Evolutionary conservation across 2,113 vertebrate genomes (phyloP), one percentile per base, ranked within the genome.

Genomic region (Pica pica): DNA sequence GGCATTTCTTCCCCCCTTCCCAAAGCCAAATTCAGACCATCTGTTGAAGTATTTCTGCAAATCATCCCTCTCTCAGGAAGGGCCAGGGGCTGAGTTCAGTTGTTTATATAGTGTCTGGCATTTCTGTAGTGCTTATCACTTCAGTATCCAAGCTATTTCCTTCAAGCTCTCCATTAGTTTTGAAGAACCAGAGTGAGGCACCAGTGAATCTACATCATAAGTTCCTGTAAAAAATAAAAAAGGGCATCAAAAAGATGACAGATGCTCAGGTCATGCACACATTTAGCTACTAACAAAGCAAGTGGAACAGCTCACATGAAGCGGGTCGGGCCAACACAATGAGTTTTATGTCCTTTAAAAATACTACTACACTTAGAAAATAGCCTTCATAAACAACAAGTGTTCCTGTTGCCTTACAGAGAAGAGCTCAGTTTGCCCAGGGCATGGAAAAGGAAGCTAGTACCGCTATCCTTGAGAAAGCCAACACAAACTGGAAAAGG

Each of bases 21-120:
- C 64, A 84, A 55, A 94, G 75, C 82, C 86, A 93, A 87, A 96
- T 55, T 67, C 93, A 94, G 80, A 83, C 90, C 94, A 96, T 96
- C 92, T 96, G 95, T 50, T 89, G 74, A 87, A 74, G 56, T 64
- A 92, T 95, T 94, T 94, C 90, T 95, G 76, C 90, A 95, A 93
- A 89, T 90, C 89, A 69, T 77, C n/a, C 46, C 56, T 94, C 77
- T 37, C 33, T 63, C 20, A 27, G 87, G 68, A 88, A 87, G 59
- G 85, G 53, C 94, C 2, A 1, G 79, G 81, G 84, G 87, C 91
- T 78, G 65, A 82, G 67, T 78, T 83, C 20, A 31, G 83, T 47
- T 94, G 82, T 89, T 89, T 85, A 78, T 87, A 90, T 55, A 71
- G 76, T 0, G 53, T 85, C 91, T 94, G 89, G 89, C 94, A 91